A percentile compares a stretch with the other conserved stretches of the same genome.
These are phyloP conservation scores for Gnathonemus echidnorhynchus DNA, from an alignment of 2,113 vertebrate genomes.

Conservation along the genomic window DNA sequence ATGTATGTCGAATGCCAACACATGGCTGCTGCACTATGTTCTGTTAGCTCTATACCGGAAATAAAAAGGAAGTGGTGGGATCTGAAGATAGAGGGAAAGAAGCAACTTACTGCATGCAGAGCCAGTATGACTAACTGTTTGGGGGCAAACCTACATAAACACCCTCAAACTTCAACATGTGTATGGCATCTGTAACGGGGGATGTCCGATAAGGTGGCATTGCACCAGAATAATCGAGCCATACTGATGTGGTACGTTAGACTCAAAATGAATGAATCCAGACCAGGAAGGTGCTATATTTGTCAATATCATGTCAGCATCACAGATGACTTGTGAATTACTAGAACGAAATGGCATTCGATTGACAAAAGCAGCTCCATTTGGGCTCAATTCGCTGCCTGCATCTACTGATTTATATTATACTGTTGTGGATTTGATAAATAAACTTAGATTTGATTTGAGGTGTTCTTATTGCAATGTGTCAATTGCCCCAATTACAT, in stretches of 20 bases:
- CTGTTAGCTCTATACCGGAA: neutral
- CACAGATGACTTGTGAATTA: neutral
- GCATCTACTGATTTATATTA: neutral
- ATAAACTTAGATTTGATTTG: neutral
- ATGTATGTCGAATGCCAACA: neutral
- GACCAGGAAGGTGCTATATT: neutral
- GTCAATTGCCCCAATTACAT: neutral
- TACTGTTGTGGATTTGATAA: neutral
- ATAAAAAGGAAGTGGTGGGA: neutral
- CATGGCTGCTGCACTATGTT: neutral
- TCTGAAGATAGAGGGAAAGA: neutral
- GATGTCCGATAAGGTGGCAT: neutral
- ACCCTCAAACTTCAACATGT: neutral
- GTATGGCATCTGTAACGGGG: neutral
- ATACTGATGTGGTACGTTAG: neutral
- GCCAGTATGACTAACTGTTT: neutral
- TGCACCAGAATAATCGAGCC: neutral
- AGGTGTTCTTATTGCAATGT: neutral
- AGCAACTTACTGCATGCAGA: neutral
- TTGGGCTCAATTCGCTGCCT: neutral
- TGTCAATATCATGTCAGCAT: neutral
- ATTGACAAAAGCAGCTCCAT: neutral
- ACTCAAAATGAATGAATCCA: neutral
- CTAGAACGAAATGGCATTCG: neutral
- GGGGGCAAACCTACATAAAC: neutral